Conservation (phyloP, 2,888 invertebrate species). For the Piscicola geometra region DNA sequence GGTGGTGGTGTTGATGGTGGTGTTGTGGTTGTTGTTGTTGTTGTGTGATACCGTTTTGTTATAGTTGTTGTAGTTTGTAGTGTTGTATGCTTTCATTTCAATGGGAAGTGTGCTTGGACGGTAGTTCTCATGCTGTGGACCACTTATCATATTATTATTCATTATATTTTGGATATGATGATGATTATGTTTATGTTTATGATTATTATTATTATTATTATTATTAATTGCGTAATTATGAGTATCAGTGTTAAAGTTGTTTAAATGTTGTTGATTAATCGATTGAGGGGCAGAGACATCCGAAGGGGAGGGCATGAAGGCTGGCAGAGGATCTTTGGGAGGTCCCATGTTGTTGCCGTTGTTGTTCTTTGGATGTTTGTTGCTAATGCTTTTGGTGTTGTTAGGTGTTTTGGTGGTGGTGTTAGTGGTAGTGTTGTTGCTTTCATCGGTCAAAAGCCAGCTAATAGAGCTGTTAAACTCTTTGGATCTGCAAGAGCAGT, state of each 20-base stretch:
- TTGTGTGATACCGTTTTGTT: not conserved
- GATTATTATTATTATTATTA: not conserved
- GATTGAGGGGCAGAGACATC: too few relatives aligned
- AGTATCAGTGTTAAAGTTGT: too few relatives aligned
- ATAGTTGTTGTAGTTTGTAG: slow-evolving; percentile 8
- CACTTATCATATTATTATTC: too few relatives aligned
- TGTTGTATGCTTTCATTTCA: too few relatives aligned
- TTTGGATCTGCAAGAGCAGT: not conserved
- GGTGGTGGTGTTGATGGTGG: not conserved
- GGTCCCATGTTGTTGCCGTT: not conserved
- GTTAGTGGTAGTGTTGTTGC: not conserved
- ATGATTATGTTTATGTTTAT: not conserved
- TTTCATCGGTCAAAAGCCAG: slow-evolving; percentile 12
- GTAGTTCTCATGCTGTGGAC: too few relatives aligned
- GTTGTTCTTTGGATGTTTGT: not conserved
- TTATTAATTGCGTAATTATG: too few relatives aligned
- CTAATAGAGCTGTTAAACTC: slow-evolving; percentile 17
- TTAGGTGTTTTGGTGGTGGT: not conserved
- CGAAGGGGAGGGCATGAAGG: not conserved
- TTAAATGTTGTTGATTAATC: too few relatives aligned
- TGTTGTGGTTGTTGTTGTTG: not conserved
- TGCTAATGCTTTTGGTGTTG: not conserved
- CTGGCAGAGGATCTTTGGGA: not conserved
- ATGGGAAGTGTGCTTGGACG: not conserved
- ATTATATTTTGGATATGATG: too few relatives aligned